Evolutionary conservation across 2,113 vertebrate genomes (phyloP).

Genomic region (Embiotoca jacksoni): DNA sequence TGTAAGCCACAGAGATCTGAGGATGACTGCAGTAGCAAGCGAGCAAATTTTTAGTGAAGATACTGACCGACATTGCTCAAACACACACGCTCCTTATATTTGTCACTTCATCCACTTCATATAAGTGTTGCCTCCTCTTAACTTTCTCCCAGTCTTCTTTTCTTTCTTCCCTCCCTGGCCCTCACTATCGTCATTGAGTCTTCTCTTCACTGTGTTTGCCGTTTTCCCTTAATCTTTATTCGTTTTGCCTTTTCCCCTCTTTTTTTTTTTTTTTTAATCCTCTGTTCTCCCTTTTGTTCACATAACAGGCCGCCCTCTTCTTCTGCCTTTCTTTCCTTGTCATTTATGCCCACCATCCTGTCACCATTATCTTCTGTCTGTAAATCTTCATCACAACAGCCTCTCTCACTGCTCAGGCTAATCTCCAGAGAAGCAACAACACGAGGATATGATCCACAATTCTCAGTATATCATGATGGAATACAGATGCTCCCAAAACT

Average conservation of each 20-base stretch:
- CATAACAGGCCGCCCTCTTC: conserved; percentile 32
- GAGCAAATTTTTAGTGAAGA: conserved; percentile 22
- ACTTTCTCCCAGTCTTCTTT: conserved; percentile 10
- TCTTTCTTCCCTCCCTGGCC: conserved; percentile 2
- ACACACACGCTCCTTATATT: conserved; percentile 22
- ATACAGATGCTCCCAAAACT: not conserved
- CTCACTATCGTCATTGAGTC: conserved; percentile 18
- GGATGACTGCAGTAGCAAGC: conserved; percentile 17
- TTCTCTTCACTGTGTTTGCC: conserved; percentile 7
- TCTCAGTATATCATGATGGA: not conserved
- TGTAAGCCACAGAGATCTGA: conserved; percentile 20
- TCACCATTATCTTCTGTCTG: conserved; percentile 30
- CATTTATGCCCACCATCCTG: conserved; percentile 31
- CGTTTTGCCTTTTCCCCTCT: conserved; percentile 22
- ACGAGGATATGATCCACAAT: conserved; percentile 1
- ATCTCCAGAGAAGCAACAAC: conserved; percentile 18
- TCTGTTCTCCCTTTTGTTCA: conserved; percentile 45
- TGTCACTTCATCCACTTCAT: not conserved
- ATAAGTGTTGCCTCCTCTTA: conserved; percentile 3
- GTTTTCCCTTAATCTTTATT: conserved; percentile 23
- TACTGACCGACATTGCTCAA: conserved; percentile 18
- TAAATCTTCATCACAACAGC: conserved; percentile 32
- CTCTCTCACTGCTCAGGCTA: conserved; percentile 8
- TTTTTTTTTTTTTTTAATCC: conserved; percentile 18
- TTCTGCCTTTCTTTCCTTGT: conserved; percentile 39